Conservation (phyloP, 2,113 vertebrate species). For the Colius striatus region DNA sequence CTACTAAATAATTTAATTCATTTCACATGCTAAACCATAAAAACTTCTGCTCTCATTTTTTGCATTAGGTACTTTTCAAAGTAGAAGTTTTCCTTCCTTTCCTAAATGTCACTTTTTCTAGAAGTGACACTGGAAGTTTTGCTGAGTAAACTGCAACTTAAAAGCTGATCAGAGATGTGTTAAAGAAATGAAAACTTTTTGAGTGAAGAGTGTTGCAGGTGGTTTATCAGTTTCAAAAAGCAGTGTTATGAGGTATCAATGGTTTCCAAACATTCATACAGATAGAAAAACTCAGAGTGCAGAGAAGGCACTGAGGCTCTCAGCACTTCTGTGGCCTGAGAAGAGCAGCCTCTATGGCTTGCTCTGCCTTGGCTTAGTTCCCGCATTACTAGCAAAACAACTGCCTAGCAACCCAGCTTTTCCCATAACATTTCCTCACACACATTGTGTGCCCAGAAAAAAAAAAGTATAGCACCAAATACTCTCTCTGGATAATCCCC, state of each 20-base stretch:
- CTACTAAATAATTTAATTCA: neutral
- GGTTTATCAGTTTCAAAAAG: neutral
- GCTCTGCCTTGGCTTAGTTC: slow-evolving; percentile 44
- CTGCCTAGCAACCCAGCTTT: slow-evolving; percentile 69
- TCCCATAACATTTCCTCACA: slow-evolving; percentile 72
- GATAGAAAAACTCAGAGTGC: neutral
- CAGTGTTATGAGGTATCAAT: accelerated
- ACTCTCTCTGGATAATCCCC: neutral
- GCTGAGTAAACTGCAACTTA: neutral
- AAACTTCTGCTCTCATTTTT: neutral
- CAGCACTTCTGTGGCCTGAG: neutral
- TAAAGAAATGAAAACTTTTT: neutral
- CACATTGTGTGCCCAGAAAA: neutral
- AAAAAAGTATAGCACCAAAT: slow-evolving; percentile 30
- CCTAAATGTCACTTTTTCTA: neutral
- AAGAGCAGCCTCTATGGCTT: slow-evolving; percentile 21
- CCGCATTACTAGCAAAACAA: slow-evolving; percentile 67
- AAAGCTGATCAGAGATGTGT: neutral
- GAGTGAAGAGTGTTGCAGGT: neutral
- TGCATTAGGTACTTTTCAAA: neutral
- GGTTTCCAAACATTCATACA: neutral
- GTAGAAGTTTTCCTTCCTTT: neutral
- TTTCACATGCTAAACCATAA: neutral
- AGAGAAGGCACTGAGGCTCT: neutral
- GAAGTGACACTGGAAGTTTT: neutral